Base-by-base conservation (phyloP, 64 coral and sea anemone genomes). In the Astreopora myriophthalma region DNA sequence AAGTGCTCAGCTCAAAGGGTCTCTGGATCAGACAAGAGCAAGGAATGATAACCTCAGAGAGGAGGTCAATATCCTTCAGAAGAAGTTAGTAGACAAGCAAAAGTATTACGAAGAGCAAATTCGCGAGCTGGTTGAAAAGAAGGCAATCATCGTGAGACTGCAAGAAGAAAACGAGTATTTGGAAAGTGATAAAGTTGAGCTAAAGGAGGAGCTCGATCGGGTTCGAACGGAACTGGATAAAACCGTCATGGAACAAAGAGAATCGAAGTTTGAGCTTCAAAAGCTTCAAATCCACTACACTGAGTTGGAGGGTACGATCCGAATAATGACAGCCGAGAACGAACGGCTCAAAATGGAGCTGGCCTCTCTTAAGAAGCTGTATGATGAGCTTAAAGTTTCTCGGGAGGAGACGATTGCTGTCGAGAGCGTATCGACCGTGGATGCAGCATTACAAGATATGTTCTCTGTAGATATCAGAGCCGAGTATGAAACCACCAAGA, bases 301-400 rank as follows among this genome's bases (percentile, higher is more conserved):
- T 33, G 97, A 96, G 62, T 58, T 96, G 11, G 94, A 99, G 70
- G 78, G 85, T 30, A 96, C 74, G 1, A 90, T 95, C 28, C 87
- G 94, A 10, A 32, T 99, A 10, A 66, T 99, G 6, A 80, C 85
- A 63, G 97, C 96, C 37, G 97, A 99, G 46, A 99, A 95, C 28
- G 97, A 99, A 70, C 93, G 92, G 36, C 94, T 99, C 0, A 99
- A 99, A 88, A 71, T 90, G 32, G 97, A 99, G 25, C 82, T 99
- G 26, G 94, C 73, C 1, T 87, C 65, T 84, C 40, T 95, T 19
- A 69, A 99, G 8, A 83, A 69, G 61, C 39, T 92, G 58, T 94
- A 97, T 79, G 88, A 93, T 73, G 73, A 82, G 79, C 68, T 89
- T 61, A 62, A 92, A 69, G 46, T 96, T 33, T 84, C 95, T 1